A percentile compares a stretch with the other conserved stretches of the same genome.
phyloP scores from a whole-genome alignment of 2,888 invertebrate genomes.

The Macrophya alboannulata region DNA sequence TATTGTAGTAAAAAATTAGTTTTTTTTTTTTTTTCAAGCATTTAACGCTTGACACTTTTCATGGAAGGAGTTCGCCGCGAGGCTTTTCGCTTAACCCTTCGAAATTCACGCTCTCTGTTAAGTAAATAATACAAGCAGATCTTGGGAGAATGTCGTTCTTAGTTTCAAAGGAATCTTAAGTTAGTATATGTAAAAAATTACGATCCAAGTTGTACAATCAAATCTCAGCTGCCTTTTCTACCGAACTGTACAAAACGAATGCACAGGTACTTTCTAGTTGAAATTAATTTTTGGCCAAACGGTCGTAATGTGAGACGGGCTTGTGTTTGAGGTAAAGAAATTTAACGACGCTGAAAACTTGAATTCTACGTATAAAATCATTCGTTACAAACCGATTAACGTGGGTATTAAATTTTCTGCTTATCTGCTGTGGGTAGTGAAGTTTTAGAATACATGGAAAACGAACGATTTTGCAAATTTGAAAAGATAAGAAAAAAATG shows the following conservation, averaged over 20 bases:
- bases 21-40: background rate
- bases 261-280: conserved; percentile 50
- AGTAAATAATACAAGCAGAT: background rate
- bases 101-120: background rate
- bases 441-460: background rate
- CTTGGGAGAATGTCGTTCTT: background rate
- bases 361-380: background rate
- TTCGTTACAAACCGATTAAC: background rate
- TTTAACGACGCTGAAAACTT: conserved; percentile 20
- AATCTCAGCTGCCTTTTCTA: conserved; percentile 17
- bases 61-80: background rate
- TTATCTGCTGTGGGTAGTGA: background rate
- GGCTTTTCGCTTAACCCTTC: background rate
- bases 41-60: background rate
- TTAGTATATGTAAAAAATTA: background rate
- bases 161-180: background rate
- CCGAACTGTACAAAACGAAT: conserved; percentile 35
- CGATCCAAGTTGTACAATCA: conserved; percentile 32
- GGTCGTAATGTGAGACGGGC: conserved; percentile 25
- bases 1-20: background rate
- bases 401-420: background rate
- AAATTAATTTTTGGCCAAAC: conserved; percentile 41
- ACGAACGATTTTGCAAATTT: background rate
- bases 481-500: background rate
- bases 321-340: conserved; percentile 20